Base-by-base conservation (phyloP, 2,797 vertebrate species). In the Macroramphosus scolopax region DNA sequence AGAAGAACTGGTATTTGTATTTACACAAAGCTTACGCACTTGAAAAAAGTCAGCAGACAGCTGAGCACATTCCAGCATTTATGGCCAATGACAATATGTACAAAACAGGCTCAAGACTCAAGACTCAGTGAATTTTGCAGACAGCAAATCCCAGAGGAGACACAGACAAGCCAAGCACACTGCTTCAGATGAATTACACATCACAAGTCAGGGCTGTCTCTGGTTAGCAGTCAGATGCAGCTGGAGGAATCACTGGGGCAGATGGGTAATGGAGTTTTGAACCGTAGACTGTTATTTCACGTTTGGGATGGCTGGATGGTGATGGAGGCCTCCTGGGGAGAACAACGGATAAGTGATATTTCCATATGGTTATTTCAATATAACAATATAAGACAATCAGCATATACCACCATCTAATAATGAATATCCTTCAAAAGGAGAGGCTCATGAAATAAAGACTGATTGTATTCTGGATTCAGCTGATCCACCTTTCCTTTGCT, bases 251-350 rank as follows among this genome's bases (percentile, higher is more conserved):
- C 51, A 28, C 20, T n/a, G 18, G 51, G 68, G 56, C 18, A 29
- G 46, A 61, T 56, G 80, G 74, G 67, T 63, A 63, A 62, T 68
- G 59, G 42, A 70, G 73, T 66, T 51, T 58, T 29, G 28, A 26
- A 42, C 22, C 37, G 51, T 54, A 26, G 30, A 16, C 15, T 12
- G 2, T 49, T 66, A 81, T 61, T 86, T 83, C 42, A 67, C 59
- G 9, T 53, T 64, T 41, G 87, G 87, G 28, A 86, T 73, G n/a
- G n/a, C n/a, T n/a, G n/a, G n/a, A n/a, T 37, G 84, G 71, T 45
- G 87, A 89, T 10, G 87, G 84, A 26, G 83, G 78, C 72, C 87
- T 89, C 84, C 89, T 92, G 63, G 20, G 81, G 61, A 77, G 56
- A 67, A 56, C 47, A 80, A 43, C 30, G 75, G 13, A 78, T 46